Conservation (phyloP, 2,888 invertebrate genomes). For the Platycheirus albimanus region DNA sequence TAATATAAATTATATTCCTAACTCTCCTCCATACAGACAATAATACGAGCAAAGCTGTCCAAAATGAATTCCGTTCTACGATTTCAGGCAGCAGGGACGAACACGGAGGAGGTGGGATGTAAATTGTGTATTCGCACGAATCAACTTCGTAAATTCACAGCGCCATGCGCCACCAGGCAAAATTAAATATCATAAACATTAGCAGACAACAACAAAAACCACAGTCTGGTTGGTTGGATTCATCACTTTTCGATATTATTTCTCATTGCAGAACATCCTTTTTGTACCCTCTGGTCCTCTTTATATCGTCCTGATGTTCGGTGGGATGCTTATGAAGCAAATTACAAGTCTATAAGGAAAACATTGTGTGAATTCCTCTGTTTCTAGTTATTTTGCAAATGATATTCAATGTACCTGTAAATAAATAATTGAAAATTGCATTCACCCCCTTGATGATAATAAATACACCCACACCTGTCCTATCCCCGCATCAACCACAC, state of each 20-base stretch:
- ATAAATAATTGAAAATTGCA: constrained; percentile 54
- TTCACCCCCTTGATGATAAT: constrained; percentile 9
- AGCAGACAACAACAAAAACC: constrained; percentile 4
- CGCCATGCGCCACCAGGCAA: not conserved
- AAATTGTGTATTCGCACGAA: constrained; percentile 33
- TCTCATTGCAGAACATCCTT: constrained; percentile 1
- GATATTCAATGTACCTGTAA: constrained; percentile 24
- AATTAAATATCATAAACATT: constrained; percentile 30
- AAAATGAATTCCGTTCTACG: constrained; percentile 35
- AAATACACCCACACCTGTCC: not conserved
- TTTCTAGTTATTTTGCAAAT: constrained; percentile 34
- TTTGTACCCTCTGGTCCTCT: not conserved
- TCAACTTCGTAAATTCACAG: constrained; percentile 19
- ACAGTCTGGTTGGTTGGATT: constrained; percentile 8
- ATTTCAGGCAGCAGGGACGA: not conserved
- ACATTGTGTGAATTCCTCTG: constrained; percentile 22
- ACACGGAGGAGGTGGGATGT: not conserved
- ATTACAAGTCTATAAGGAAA: constrained; percentile 16
- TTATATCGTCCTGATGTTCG: not conserved
- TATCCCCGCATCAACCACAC: not conserved
- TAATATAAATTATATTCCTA: constrained; percentile 46
- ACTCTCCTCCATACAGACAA: no score
- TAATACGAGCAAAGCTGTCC: no score
- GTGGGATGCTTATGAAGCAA: not conserved
- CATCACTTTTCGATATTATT: constrained; percentile 37